These are phyloP conservation scores for Druceiella hillmani DNA, from an alignment of 2,888 invertebrate genomes.

Conservation along the genomic window DNA sequence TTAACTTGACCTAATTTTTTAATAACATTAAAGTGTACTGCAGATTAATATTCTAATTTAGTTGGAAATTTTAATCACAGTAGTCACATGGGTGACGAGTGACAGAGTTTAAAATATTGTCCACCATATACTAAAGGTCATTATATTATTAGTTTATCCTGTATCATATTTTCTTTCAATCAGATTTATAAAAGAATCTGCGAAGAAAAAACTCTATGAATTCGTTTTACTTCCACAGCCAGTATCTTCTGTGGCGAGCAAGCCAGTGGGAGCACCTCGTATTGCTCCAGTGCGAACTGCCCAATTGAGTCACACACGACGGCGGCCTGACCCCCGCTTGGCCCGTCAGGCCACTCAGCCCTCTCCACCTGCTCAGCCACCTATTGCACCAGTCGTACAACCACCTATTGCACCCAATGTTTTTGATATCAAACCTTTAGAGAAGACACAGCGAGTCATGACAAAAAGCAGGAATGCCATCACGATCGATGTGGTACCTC, in stretches of 20 bases:
- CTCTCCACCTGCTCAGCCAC: conserved; percentile 27
- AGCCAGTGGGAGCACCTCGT: conserved; percentile 28
- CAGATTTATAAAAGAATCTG: no score
- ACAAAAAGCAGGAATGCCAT: conserved; percentile 44
- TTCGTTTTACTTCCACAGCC: background rate
- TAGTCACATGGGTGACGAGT: no score
- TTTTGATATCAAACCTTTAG: conserved; percentile 47
- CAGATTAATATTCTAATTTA: no score
- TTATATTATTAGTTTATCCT: no score
- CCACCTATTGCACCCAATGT: conserved; percentile 38
- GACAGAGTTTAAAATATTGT: no score
- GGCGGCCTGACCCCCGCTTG: conserved; percentile 32
- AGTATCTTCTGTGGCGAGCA: conserved; percentile 24
- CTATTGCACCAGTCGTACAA: conserved; percentile 13
- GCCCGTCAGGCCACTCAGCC: conserved; percentile 30
- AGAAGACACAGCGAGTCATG: conserved; percentile 30
- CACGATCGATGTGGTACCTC: conserved; percentile 49
- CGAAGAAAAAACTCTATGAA: no score
- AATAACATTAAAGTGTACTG: no score
- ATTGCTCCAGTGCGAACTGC: conserved; percentile 41
- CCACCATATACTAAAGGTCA: no score
- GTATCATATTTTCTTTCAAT: no score
- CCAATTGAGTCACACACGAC: conserved; percentile 32
- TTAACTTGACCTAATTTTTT: no score
- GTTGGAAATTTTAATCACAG: no score